Base-by-base conservation (phyloP, 2,888 invertebrate species). In the Bellardia bayeri region DNA sequence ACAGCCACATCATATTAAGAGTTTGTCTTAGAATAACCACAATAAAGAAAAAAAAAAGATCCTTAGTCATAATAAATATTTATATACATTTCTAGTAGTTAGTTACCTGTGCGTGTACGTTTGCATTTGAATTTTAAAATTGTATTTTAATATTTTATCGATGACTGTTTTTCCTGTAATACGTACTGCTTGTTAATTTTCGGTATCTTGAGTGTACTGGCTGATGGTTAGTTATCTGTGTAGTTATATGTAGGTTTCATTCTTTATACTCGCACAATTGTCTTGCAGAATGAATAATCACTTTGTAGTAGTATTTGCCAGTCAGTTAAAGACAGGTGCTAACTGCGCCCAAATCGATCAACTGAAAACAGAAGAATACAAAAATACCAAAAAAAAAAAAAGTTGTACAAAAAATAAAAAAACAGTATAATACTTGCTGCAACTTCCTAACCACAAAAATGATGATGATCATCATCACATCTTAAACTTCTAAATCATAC, bases 311-410 rank as follows among this genome's bases (percentile, higher is more conserved):
- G 82, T 87, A 82, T 85, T 78, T 85, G 82, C 86, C 82, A 88
- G 89, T 87, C 88, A 74, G 88, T 87, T 84, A 87, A 82, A 78
- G 88, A 89, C 89, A 89, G 89, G 89, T 89, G 89, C 89, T 89
- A 89, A 89, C 89, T 89, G 89, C 82, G 83, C 84, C 72, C 87
- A 88, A 88, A 89, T 89, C 89, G 89, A 87, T 89, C 88, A 88
- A 84, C 40, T 82, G 56, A 79, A 63, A 68, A 84, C 49, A 71
- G 63, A 78, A 63, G 76, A 71, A 76, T 80, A 82, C 61, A 76
- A 71, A 68, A 83, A 64, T 66, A 68, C 58, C 40, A 30, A 63
- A 64, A 23, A 69, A n/a, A 49, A 66, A 51, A 58, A 51, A 58
- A 23, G 23, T 23, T 23, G 23, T 23, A 23, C 23, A 23, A 69